phyloP scores from a whole-genome alignment of 2,888 invertebrate species.

The Oscheius onirici region DNA sequence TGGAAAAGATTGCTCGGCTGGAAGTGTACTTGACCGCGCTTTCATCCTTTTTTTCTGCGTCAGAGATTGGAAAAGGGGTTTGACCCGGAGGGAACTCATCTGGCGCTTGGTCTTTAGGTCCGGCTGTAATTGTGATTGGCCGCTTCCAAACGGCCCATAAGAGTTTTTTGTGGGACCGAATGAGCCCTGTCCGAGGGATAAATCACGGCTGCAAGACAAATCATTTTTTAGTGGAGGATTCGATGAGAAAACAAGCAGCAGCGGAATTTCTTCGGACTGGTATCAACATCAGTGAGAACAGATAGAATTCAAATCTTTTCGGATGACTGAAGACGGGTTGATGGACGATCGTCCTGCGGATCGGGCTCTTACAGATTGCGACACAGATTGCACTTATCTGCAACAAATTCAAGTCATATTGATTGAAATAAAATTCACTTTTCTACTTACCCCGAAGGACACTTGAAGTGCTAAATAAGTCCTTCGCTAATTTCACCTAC shows the following conservation, averaged over 20 bases:
- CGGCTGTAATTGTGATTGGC: not conserved
- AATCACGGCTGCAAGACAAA: not conserved
- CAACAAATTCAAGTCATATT: not conserved
- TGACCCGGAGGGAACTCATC: not conserved
- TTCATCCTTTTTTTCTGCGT: not conserved
- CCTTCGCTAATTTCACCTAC: no score
- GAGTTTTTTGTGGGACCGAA: not conserved
- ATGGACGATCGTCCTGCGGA: not conserved
- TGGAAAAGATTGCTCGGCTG: not conserved
- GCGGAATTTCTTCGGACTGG: conserved; percentile 33
- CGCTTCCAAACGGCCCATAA: not conserved
- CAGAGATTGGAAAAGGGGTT: not conserved
- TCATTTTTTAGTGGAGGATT: conserved; percentile 34
- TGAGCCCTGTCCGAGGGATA: not conserved
- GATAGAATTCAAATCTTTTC: not conserved
- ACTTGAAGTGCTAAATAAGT: no score
- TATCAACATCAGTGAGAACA: conserved; percentile 30
- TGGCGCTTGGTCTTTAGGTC: not conserved
- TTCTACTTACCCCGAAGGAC: no score
- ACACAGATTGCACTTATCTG: not conserved
- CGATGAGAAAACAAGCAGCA: conserved; percentile 32
- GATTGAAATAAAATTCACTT: not conserved
- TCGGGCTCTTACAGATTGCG: not conserved
- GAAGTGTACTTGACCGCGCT: not conserved
- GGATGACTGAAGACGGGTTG: conserved; percentile 1